Percentiles rank a stretch among this genome's conserved stretches.
Evolutionary conservation across 2,797 vertebrate genomes (phyloP).

Genomic region (Myotis pilosus): DNA sequence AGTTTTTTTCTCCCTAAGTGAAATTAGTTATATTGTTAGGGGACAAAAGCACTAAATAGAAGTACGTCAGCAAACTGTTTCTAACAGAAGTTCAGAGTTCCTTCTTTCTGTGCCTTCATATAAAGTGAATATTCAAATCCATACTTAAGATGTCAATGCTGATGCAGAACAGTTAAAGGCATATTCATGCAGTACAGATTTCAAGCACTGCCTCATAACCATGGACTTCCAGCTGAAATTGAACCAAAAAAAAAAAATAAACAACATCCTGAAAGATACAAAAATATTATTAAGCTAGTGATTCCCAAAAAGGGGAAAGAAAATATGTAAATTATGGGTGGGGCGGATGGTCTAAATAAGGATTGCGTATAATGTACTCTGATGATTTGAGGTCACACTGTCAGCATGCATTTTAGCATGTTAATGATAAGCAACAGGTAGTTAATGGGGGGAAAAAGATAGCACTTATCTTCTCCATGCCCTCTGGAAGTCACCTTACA

Average conservation of each 20-base stretch:
- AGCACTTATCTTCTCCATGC: constrained; percentile 51
- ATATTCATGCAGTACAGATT: not conserved
- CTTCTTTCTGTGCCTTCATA: not conserved
- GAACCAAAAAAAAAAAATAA: not conserved
- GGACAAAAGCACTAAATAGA: not conserved
- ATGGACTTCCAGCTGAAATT: not conserved
- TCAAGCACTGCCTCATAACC: not conserved
- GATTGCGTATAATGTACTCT: constrained; percentile 3
- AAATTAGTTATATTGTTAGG: not conserved
- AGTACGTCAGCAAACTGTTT: not conserved
- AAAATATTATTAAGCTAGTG: not conserved
- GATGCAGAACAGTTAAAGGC: not conserved
- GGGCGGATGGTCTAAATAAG: not conserved
- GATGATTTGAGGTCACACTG: constrained; percentile 35
- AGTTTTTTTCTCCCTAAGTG: not conserved
- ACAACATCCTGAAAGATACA: not conserved
- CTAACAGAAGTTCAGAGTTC: not conserved
- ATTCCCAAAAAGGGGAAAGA: not conserved
- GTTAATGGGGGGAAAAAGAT: constrained; percentile 27
- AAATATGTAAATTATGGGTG: not conserved
- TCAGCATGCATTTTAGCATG: constrained; percentile 69
- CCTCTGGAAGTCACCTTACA: no score
- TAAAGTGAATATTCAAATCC: not conserved
- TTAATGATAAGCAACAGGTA: constrained; percentile 74
- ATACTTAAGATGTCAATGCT: not conserved